These are phyloP conservation scores for Enteromius anoplus DNA, from an alignment of 2,797 vertebrate genomes.

Conservation along the genomic window DNA sequence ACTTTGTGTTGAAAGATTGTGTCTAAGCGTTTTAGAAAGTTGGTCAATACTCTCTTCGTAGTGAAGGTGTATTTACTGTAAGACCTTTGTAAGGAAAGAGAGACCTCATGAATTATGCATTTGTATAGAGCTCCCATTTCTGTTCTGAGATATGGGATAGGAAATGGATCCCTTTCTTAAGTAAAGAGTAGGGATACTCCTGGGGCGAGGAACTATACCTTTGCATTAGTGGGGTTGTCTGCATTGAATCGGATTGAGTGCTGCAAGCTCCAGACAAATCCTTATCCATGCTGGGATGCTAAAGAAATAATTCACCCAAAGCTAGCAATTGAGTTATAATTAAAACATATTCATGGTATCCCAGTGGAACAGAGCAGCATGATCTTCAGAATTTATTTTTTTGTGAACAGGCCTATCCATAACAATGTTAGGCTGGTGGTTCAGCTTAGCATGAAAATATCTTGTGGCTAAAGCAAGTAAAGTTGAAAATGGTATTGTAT, in stretches of 20 bases:
- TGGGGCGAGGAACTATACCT: conserved; percentile 29
- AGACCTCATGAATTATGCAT: conserved; percentile 57
- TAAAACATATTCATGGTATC: background rate
- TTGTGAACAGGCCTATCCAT: background rate
- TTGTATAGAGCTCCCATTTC: conserved; percentile 34
- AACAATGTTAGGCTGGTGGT: background rate
- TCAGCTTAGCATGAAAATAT: background rate
- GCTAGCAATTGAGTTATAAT: background rate
- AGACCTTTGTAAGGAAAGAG: conserved; percentile 50
- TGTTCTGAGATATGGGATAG: conserved; percentile 48
- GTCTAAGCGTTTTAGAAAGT: conserved; percentile 24
- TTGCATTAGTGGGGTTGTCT: conserved; percentile 24
- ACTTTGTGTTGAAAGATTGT: background rate
- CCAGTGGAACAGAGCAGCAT: background rate
- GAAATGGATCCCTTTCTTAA: conserved; percentile 60
- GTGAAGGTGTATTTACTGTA: conserved; percentile 49
- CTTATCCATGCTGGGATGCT: background rate
- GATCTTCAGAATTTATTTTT: background rate
- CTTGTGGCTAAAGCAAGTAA: background rate
- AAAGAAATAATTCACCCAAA: background rate
- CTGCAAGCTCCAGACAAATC: background rate
- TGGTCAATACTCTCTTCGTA: conserved; percentile 40
- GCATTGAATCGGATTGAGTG: conserved; percentile 20
- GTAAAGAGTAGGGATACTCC: conserved; percentile 55
- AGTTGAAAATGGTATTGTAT: background rate